Evolutionary conservation across 1,140 invertebrate genomes (phyloP), one percentile per base, ranked within the genome.

Genomic region (Lineus longissimus): DNA sequence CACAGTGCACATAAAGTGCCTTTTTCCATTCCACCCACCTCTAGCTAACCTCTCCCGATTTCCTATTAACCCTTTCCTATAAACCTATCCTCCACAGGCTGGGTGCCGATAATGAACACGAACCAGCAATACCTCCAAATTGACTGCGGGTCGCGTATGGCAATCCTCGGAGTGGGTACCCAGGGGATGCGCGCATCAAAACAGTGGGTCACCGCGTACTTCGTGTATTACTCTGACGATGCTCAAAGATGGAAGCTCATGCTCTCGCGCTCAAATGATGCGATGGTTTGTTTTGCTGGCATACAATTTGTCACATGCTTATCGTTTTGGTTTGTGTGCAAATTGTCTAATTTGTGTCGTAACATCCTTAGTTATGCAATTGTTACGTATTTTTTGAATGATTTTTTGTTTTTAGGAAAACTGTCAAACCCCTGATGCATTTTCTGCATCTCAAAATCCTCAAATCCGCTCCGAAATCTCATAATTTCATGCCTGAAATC

Each of bases 151-250:
- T 84, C 84, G 64, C 83, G 87, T 70, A 87, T 86, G 72, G 88
- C 90, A 76, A 85, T 96, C 72, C 88, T 88, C 40, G 87, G 86
- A 60, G 86, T 97, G 43, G 89, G 88, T 59, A 95, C 92, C 22
- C 89, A 91, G 78, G 94, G 94, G 69, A 87, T 90, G 64, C 85
- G 87, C 59, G 89, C 92, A 75, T 90, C 90, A 40, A 87, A 88
- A 68, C 93, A 98, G 79, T 97, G 88, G 86, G 91, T 97, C 58
- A 89, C 89, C 81, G 93, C 97, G 79, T 98, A 91, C 82, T 88
- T 88, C 72, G 82, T 97, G 47, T 90, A 93, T 74, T 93, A 89
- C 80, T 94, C 92, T 31, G 90, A 94, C 77, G 92, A 95, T 83
- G 91, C 91, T 60, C 88, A 91, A 78, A 88, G 88, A 68, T 97